phyloP scores from a whole-genome alignment of 1,140 invertebrate genomes.

The Euwallacea similis region DNA sequence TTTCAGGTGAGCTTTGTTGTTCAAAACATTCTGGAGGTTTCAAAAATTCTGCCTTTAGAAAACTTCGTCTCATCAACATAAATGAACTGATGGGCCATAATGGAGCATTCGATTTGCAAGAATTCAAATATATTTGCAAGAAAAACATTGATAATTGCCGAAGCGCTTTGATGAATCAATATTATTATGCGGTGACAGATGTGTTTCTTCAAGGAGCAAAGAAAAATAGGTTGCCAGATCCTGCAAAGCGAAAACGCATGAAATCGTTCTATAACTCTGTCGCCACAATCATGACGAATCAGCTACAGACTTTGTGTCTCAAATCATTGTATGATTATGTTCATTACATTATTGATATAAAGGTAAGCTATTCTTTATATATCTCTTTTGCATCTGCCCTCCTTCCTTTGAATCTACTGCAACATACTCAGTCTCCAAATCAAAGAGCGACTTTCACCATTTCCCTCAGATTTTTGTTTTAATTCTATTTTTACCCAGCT shows the following conservation, averaged over 20 bases:
- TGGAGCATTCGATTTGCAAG: conserved; percentile 63
- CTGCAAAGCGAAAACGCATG: conserved; percentile 65
- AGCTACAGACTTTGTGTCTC: conserved; percentile 78
- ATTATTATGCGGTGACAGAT: conserved; percentile 65
- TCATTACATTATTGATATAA: conserved; percentile 73
- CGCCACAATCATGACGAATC: conserved; percentile 82
- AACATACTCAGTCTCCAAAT: too few relatives aligned
- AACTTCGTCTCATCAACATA: conserved; percentile 55
- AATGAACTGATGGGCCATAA: conserved; percentile 58
- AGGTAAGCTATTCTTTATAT: conserved; percentile 59
- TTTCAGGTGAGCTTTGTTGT: conserved; percentile 67
- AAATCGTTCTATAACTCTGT: conserved; percentile 83
- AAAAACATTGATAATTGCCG: conserved; percentile 63
- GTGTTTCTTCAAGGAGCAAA: conserved; percentile 72
- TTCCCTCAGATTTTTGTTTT: too few relatives aligned
- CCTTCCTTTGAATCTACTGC: too few relatives aligned
- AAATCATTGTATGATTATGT: conserved; percentile 79
- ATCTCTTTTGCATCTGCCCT: too few relatives aligned
- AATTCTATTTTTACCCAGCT: too few relatives aligned
- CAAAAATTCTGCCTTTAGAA: conserved; percentile 41
- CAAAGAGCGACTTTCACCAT: too few relatives aligned
- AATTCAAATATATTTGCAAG: conserved; percentile 61
- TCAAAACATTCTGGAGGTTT: background rate
- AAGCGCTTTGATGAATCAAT: conserved; percentile 59
- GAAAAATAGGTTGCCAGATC: conserved; percentile 72